Evolutionary conservation across 2,888 invertebrate genomes (phyloP), one percentile per base, ranked within the genome.

Genomic region (Drosophila falleni): DNA sequence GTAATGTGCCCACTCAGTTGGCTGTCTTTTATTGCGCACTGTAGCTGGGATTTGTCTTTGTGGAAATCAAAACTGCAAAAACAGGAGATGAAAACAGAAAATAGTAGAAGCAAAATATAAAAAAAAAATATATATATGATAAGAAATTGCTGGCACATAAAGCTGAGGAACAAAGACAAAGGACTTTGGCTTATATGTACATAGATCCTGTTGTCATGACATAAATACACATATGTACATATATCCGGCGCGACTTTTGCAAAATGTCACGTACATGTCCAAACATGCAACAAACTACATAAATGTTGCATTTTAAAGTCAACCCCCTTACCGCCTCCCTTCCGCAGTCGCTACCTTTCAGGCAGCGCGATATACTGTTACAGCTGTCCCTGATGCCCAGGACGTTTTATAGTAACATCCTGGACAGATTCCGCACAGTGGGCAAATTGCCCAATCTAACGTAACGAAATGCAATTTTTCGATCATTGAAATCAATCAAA

Each of bases 231-330:
- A 31, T 31, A 31, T 31, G 9, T 9, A 47, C 37, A 47, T 56
- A 42, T 62, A 37, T 47, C 39, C 31, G 16, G 61, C 42, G 69
- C 65, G 80, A 78, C 71, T 80, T 79, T 73, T 60, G 78, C 76
- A 64, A 71, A 83, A 78, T 84, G 83, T 85, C 86, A 84, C 86
- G 86, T 82, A 74, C 81, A 74, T 85, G 83, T 71, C 81, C 80
- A 78, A 83, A 78, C 75, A 81, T 74, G 76, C 80, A 81, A 73
- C 69, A 81, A 83, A 80, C 81, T 78, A 81, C 73, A 65, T 76
- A 76, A 83, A 85, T 83, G 82, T 74, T 80, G 71, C 77, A 59
- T 65, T 79, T 83, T 81, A 82, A 81, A 80, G 78, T 64, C 47
- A 41, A 9, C 58, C 31, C 31, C 29, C 8, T 29, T 29, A 29